A percentile compares a stretch with the other conserved stretches of the same genome.
Conservation (phyloP, 2,113 vertebrate species). For the Saccopteryx bilineata region DNA sequence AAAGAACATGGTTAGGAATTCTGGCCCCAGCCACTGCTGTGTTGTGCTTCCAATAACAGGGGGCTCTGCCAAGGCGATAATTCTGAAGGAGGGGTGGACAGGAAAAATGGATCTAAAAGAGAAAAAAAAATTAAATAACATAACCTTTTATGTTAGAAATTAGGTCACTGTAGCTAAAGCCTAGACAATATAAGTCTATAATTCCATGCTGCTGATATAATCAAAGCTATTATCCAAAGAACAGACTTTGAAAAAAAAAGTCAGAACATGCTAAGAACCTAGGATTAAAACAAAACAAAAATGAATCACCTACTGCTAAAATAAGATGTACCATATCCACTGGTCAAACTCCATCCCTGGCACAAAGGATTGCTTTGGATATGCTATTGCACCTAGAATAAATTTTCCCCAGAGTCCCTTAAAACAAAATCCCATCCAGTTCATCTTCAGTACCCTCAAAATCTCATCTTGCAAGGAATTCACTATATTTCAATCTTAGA, state of each 20-base stretch:
- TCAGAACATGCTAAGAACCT: background rate
- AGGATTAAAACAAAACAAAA: conserved; percentile 43
- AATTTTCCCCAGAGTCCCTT: background rate
- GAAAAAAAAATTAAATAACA: conserved; percentile 1
- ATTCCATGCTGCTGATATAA: background rate
- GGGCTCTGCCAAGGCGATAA: conserved; percentile 96
- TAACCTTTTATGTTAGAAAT: conserved; percentile 44
- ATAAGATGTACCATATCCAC: background rate
- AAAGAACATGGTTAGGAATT: conserved; percentile 97
- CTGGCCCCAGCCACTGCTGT: conserved; percentile 96
- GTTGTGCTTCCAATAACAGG: conserved; percentile 91
- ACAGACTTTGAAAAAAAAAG: background rate
- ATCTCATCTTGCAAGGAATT: background rate
- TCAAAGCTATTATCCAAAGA: conserved; percentile 7
- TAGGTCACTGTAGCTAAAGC: background rate
- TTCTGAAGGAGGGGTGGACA: conserved; percentile 96
- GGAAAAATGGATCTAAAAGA: conserved; percentile 92
- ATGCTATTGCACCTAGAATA: background rate
- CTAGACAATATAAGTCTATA: background rate
- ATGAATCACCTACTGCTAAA: background rate
- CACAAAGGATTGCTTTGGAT: conserved; percentile 17
- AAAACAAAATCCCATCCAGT: conserved; percentile 16
- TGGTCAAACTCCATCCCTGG: background rate
- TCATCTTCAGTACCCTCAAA: background rate
- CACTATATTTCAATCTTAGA: background rate